phyloP scores from a whole-genome alignment of 2,888 invertebrate genomes.

The Hirtodrosophila histrioides region DNA sequence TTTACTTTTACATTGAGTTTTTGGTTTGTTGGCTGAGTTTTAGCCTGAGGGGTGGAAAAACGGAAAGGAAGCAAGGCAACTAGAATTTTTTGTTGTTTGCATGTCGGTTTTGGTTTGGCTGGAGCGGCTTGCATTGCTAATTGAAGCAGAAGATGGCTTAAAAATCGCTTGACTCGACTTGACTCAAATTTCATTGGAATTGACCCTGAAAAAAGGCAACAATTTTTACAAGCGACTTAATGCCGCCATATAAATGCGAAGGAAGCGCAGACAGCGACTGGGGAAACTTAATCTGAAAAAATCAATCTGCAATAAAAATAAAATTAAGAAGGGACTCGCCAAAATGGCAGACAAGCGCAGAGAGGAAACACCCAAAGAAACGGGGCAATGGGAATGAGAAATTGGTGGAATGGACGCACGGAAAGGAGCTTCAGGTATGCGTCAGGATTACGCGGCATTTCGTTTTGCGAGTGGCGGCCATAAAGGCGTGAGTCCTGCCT shows the following conservation, averaged over 20 bases:
- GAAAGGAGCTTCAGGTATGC: slow-evolving; percentile 62
- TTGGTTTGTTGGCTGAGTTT: slow-evolving; percentile 25
- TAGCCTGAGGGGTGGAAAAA: slow-evolving; percentile 1
- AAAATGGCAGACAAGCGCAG: slow-evolving; percentile 42
- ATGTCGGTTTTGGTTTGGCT: slow-evolving; percentile 28
- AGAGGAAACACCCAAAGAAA: slow-evolving; percentile 14
- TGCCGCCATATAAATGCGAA: slow-evolving; percentile 21
- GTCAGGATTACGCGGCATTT: slow-evolving; percentile 73
- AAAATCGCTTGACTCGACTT: slow-evolving; percentile 25
- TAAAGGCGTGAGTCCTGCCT: slow-evolving; percentile 49
- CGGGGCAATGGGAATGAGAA: not conserved
- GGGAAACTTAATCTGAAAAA: slow-evolving; percentile 71
- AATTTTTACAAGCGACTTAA: slow-evolving; percentile 27
- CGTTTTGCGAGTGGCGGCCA: slow-evolving; percentile 35
- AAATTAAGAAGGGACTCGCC: slow-evolving; percentile 67
- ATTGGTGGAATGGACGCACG: not conserved
- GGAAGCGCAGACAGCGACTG: slow-evolving; percentile 23
- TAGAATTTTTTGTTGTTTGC: slow-evolving; percentile 34
- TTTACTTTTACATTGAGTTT: slow-evolving; percentile 64
- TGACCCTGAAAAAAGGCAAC: slow-evolving; percentile 41
- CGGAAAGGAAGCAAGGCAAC: slow-evolving; percentile 6
- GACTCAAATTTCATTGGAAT: slow-evolving; percentile 37
- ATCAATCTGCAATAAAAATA: slow-evolving; percentile 78
- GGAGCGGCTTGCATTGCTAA: slow-evolving; percentile 47
- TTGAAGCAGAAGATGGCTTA: slow-evolving; percentile 55